Evolutionary conservation across 2,888 invertebrate species (phyloP), one percentile per base, ranked within the genome.

Genomic region (Malthinus flaveolus): DNA sequence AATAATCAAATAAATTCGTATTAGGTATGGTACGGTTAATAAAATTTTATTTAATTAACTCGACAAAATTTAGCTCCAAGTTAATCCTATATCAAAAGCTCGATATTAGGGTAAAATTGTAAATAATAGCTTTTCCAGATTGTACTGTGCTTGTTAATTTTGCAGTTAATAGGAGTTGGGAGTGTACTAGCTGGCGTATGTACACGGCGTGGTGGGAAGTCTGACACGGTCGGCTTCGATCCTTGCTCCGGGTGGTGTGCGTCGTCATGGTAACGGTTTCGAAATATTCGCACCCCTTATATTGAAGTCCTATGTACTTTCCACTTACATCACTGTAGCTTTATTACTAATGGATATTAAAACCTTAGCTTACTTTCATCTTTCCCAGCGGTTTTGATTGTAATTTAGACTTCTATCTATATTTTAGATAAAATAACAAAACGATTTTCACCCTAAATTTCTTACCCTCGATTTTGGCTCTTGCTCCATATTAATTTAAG

Each of bases 121-220:
- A 49, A 55, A 36, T 35, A 48, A 31, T 33, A 39, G 37, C 44
- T 50, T 36, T 35, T 33, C 45, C 46, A n/a, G 59, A 59, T 34
- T 53, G 60, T 60, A 51, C 52, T 46, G 56, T 23, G 23, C 60
- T 60, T 56, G 56, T 60, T 60, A 56, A 60, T 56, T 60, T 60
- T 52, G 47, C 60, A 60, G 60, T 49, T 56, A 60, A 60, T 60
- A 36, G 61, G 51, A 63, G 57, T 60, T 44, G 62, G 61, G 75
- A 76, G 68, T 76, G 76, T 77, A 76, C 76, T 70, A 73, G 75
- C 76, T 73, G 75, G 75, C 76, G 76, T 76, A 73, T 77, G 77
- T 78, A 78, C 78, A 78, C 78, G 73, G 75, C 71, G 71, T 78
- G 77, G 78, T 78, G 78, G 78, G 74, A 78, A 78, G 75, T 78